A percentile compares a stretch with the other conserved stretches of the same genome.
phyloP scores from a whole-genome alignment of 2,888 invertebrate genomes.

The Pherbina coryleti region DNA sequence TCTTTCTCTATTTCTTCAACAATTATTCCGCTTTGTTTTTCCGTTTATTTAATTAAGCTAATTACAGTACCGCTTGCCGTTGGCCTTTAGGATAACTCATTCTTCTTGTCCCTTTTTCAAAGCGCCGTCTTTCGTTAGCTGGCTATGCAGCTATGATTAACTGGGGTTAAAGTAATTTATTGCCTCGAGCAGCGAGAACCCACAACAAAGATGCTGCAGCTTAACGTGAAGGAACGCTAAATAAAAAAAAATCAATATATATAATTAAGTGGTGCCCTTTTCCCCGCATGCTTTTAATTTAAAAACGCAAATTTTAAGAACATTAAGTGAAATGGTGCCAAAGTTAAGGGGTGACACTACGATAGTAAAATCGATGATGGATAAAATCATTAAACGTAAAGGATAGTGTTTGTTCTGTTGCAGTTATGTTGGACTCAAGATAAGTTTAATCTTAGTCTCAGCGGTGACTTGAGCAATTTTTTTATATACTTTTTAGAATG shows the following conservation, averaged over 20 bases:
- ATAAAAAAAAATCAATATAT: neutral
- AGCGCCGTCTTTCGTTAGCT: neutral
- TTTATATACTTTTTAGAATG: too few species aligned
- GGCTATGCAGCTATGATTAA: conserved; percentile 9
- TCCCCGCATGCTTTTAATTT: neutral
- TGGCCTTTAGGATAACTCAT: conserved; percentile 21
- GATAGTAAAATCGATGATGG: too few species aligned
- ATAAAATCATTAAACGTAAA: too few species aligned
- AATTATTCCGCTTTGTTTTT: neutral
- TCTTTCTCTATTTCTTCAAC: too few species aligned
- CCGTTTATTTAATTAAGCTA: conserved; percentile 61
- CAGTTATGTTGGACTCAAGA: too few species aligned
- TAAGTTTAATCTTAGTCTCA: too few species aligned
- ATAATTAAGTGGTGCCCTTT: neutral
- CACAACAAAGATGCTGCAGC: neutral
- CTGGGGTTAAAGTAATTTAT: conserved; percentile 19
- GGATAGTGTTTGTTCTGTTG: too few species aligned
- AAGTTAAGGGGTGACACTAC: too few species aligned
- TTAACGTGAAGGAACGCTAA: neutral
- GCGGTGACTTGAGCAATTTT: too few species aligned
- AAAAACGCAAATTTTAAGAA: neutral
- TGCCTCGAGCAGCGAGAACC: neutral
- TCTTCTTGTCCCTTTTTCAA: neutral
- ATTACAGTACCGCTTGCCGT: conserved; percentile 54
- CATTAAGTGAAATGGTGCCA: too few species aligned